Conservation (phyloP, 2,113 vertebrate species). For the Mastomys coucha region DNA sequence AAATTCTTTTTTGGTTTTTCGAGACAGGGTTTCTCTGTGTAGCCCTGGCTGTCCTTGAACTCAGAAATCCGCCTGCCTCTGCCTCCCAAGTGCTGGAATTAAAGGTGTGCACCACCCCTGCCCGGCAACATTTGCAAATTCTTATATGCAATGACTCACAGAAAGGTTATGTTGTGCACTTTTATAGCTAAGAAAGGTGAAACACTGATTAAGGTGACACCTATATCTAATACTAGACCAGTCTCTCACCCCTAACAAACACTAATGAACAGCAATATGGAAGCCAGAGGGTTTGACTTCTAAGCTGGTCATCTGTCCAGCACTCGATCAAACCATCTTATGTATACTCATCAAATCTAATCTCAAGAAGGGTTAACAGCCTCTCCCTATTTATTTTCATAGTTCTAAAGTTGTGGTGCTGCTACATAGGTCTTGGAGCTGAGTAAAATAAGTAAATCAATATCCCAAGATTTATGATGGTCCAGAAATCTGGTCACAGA, state of each 20-base stretch:
- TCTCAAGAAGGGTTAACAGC: not conserved
- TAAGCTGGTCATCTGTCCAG: not conserved
- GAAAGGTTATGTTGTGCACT: not conserved
- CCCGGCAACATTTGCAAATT: not conserved
- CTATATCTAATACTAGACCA: no score
- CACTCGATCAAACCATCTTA: not conserved
- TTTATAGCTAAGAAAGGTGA: not conserved
- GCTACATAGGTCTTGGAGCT: not conserved
- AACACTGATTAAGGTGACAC: not conserved
- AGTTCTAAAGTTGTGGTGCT: not conserved
- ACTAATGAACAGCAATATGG: fast-evolving
- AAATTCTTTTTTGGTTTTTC: no score
- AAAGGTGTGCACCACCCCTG: no score
- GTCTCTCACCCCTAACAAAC: not conserved
- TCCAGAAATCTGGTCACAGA: not conserved
- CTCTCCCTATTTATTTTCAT: not conserved
- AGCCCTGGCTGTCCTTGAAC: no score
- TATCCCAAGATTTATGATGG: not conserved
- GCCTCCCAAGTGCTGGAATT: no score
- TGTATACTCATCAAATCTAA: not conserved
- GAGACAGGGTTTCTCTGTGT: no score
- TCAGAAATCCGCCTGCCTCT: no score
- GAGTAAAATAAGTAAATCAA: not conserved
- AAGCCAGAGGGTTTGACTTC: not conserved
- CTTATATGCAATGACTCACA: not conserved